Evolutionary conservation across 2,797 vertebrate species (phyloP).

Genomic region (Ctenopoma multispine): DNA sequence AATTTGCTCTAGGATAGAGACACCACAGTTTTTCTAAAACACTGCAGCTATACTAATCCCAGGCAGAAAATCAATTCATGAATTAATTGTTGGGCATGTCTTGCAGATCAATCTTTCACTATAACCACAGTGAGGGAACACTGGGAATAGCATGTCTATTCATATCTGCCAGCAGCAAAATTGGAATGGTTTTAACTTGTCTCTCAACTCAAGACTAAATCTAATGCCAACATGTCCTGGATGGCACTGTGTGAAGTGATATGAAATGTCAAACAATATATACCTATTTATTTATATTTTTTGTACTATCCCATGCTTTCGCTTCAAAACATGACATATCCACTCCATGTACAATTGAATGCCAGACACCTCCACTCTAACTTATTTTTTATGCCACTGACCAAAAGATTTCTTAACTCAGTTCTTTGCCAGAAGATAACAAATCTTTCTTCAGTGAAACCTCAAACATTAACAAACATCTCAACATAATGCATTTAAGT

Average conservation of each 20-base stretch:
- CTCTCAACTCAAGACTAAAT: slow-evolving; percentile 28
- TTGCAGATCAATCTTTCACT: slow-evolving; percentile 69
- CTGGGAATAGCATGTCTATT: slow-evolving; percentile 40
- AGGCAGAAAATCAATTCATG: slow-evolving; percentile 75
- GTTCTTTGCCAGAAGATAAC: no score
- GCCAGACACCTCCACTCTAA: not conserved
- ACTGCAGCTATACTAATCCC: slow-evolving; percentile 65
- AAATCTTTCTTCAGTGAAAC: no score
- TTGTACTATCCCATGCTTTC: not conserved
- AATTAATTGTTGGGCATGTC: slow-evolving; percentile 75
- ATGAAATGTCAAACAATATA: not conserved
- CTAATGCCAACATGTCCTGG: slow-evolving; percentile 15
- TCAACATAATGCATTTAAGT: no score
- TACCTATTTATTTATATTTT: not conserved
- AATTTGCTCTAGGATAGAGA: slow-evolving; percentile 53
- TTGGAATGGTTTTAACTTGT: slow-evolving; percentile 51
- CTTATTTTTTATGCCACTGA: not conserved
- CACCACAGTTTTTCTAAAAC: slow-evolving; percentile 51
- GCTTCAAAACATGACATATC: not conserved
- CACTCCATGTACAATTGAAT: not conserved
- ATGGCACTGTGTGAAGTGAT: slow-evolving; percentile 18
- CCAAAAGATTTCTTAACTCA: no score
- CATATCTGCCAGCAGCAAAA: slow-evolving; percentile 52
- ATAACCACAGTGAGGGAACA: slow-evolving; percentile 44
- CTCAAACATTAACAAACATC: no score